phyloP scores from a whole-genome alignment of 2,797 vertebrate species.

The Gambelia wislizenii region DNA sequence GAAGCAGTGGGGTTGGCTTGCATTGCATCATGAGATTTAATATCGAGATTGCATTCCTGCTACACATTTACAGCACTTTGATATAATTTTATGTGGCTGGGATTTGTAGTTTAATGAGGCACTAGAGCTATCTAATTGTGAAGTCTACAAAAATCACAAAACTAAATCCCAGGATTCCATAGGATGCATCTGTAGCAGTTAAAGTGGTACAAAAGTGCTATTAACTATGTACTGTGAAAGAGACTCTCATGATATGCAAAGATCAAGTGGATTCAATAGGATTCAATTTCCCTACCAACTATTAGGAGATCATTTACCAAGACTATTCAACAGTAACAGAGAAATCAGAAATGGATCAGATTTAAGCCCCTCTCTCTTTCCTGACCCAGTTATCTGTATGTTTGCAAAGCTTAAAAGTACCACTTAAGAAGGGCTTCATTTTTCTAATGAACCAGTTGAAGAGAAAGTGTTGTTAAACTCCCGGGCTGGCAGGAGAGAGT shows the following conservation, averaged over 20 bases:
- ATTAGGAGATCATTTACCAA: background rate
- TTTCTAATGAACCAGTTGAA: slow-evolving; percentile 71
- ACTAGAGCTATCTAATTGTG: no score
- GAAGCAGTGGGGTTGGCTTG: background rate
- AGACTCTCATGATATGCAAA: background rate
- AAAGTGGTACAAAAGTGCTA: no score
- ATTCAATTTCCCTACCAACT: background rate
- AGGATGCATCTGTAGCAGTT: no score
- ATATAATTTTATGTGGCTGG: no score
- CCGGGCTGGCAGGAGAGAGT: slow-evolving; percentile 89
- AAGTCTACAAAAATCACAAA: no score
- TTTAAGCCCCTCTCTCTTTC: slow-evolving; percentile 52
- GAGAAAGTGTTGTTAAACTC: slow-evolving; percentile 76
- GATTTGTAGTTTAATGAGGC: no score
- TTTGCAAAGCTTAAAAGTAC: slow-evolving; percentile 76
- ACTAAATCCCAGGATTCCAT: no score
- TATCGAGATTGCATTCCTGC: no score
- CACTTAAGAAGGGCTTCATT: slow-evolving; percentile 74
- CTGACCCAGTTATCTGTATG: slow-evolving; percentile 26
- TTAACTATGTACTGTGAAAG: no score
- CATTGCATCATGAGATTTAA: background rate
- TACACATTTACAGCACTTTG: no score
- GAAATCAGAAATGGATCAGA: background rate
- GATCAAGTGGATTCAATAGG: background rate
- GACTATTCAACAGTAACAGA: background rate